Base-by-base conservation (phyloP, 2,797 vertebrate genomes). In the Gambusia yucatana region DNA sequence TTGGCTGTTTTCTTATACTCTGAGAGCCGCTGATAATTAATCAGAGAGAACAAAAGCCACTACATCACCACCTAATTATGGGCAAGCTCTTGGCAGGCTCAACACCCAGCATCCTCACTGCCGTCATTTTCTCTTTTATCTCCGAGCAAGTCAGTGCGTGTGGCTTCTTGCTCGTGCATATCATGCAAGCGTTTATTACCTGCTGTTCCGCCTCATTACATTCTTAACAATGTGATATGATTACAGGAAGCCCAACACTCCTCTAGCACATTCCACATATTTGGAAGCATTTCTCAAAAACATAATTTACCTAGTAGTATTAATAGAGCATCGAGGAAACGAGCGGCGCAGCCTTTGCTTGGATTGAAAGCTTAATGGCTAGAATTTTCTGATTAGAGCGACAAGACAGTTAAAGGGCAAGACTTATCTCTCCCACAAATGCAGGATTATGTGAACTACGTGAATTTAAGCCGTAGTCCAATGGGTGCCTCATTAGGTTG, bases 31-130 rank as follows among this genome's bases (percentile, higher is more conserved):
- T 86, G 89, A 89, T 94, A 93, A 93, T 93, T 93, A 93, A 92
- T 93, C 89, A 92, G 82, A 87, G 85, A 86, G 86, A 92, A 92
- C 90, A 93, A 93, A 93, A 92, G 90, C 88, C 88, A 85, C 88
- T 93, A 91, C 91, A 92, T 90, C 89, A 84, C 85, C 83, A 78
- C 75, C 87, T 93, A 93, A 93, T 94, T 94, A 94, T 75, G 82
- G 84, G 78, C 79, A 86, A 94, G 86, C 85, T 76, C 89, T 90
- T 92, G 88, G 89, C 89, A 91, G 81, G 73, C 88, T 89, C 79
- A 25, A 79, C 85, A 79, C 82, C 82, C 83, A 41, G 82, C 77
- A 83, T 87, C 75, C 86, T 85, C 82, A 52, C 30, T 14, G 11
- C 20, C 10, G 77, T 77, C 67, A 65, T 47, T 78, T 74, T 55